Conservation (phyloP, 2,888 invertebrate species). For the Perithous albicinctus region DNA sequence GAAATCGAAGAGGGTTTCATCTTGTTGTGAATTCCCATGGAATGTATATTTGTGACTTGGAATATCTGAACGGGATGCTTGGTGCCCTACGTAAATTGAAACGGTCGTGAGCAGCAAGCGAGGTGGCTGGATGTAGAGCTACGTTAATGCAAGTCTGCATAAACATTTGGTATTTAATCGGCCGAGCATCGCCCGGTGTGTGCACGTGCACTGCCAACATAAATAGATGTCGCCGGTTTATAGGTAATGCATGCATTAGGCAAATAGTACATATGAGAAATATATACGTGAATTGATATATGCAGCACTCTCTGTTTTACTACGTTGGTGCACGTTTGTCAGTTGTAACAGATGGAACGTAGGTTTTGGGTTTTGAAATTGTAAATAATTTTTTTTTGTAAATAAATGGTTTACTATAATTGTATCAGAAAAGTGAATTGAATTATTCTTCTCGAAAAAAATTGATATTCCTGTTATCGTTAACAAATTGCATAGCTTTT, state of each 20-base stretch:
- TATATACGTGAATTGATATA: constrained; percentile 3
- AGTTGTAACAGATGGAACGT: neutral
- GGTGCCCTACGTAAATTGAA: constrained; percentile 18
- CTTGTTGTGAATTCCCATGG: too few species aligned
- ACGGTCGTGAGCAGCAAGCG: constrained; percentile 8
- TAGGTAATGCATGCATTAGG: constrained; percentile 16
- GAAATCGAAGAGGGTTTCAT: too few species aligned
- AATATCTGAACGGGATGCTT: constrained; percentile 1
- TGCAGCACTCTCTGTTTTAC: neutral
- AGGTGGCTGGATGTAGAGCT: constrained; percentile 22
- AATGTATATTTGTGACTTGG: neutral
- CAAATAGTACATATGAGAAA: neutral
- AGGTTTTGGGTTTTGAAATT: neutral
- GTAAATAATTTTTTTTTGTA: too few species aligned
- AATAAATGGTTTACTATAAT: too few species aligned
- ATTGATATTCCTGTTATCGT: too few species aligned
- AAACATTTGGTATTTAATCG: constrained; percentile 63
- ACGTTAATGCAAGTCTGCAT: constrained; percentile 63
- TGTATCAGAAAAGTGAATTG: too few species aligned
- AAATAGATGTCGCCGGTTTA: constrained; percentile 39
- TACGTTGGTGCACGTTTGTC: neutral
- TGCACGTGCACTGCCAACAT: constrained; percentile 46
- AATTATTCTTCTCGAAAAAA: too few species aligned
- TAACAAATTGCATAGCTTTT: too few species aligned
- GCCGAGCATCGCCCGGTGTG: constrained; percentile 45